phyloP scores from a whole-genome alignment of 2,888 invertebrate genomes.

The Trissoscelio sp. region DNA sequence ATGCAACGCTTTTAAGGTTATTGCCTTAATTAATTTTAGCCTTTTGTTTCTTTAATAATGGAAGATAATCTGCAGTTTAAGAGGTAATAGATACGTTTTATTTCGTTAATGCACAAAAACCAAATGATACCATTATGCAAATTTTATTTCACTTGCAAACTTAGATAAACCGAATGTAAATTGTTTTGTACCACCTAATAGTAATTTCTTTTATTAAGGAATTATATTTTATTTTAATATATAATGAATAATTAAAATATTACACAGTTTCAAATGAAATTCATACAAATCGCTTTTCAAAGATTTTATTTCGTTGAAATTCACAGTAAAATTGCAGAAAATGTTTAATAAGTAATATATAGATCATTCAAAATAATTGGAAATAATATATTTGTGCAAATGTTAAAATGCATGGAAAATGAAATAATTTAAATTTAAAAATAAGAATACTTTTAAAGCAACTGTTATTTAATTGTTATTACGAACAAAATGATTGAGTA shows the following conservation, averaged over 20 bases:
- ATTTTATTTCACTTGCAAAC: conserved; percentile 1
- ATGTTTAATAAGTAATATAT: no score
- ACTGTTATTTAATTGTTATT: not conserved
- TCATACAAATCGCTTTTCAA: not conserved
- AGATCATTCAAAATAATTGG: not conserved
- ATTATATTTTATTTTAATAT: no score
- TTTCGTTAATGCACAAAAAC: not conserved
- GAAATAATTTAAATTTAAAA: not conserved
- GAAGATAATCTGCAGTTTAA: conserved; percentile 35
- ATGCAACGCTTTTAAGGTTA: conserved; percentile 54
- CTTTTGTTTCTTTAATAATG: conserved; percentile 47
- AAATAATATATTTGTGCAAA: no score
- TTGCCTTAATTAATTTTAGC: conserved; percentile 54
- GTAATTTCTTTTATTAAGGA: no score
- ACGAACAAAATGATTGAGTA: not conserved
- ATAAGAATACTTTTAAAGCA: not conserved
- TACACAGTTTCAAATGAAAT: no score
- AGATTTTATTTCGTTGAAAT: no score
- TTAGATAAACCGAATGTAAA: not conserved
- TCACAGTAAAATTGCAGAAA: no score
- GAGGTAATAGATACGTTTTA: conserved; percentile 22
- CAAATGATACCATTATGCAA: conserved; percentile 8
- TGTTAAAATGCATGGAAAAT: no score
- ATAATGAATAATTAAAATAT: no score
- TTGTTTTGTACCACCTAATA: no score